Evolutionary conservation across 1,140 invertebrate genomes (phyloP), one percentile per base, ranked within the genome.

Genomic region (Orius insidiosus): DNA sequence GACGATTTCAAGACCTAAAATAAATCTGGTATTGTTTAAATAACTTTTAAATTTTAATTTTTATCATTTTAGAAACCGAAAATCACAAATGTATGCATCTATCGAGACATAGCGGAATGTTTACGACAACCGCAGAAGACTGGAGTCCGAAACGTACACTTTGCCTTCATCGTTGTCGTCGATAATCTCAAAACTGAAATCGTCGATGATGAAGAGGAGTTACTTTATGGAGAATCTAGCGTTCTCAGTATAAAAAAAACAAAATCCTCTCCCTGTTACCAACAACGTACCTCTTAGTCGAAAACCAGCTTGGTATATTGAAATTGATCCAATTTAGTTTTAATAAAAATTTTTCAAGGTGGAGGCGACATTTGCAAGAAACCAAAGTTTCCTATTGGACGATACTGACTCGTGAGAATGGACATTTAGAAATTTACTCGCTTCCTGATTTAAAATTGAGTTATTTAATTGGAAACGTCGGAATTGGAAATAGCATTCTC

Each of bases 351-450:
- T n/a, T n/a, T n/a, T n/a, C n/a, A n/a, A n/a, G n/a, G n/a, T 88
- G 85, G 83, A 72, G 77, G 33, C 75, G 78, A 15, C 72, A 82
- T 55, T 60, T 80, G 30, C 66, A 71, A 41, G 77, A 84, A 53
- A 62, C 74, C 1, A 82, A 81, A 55, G 75, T 85, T 0, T 81
- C 84, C 0, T 93, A 80, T 62, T 97, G 92, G 92, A 59, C 90
- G 42, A 71, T 90, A 38, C 69, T 89, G 5, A 76, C 80, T 2
- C 67, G 88, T 38, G 80, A 88, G 56, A 89, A 85, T 63, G 89
- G 87, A 24, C 81, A 84, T 47, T 61, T 96, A 46, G 89, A 95
- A 70, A 81, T 97, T 50, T 94, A 89, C 62, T 88, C 80, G 0
- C 65, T 96, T 48, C 89, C 89, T 0, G 87, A 94, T 61, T 81